Evolutionary conservation across 37 sponge, comb jelly and placozoan genomes (phyloP).

Genomic region (Aphrocallistes beatrix): DNA sequence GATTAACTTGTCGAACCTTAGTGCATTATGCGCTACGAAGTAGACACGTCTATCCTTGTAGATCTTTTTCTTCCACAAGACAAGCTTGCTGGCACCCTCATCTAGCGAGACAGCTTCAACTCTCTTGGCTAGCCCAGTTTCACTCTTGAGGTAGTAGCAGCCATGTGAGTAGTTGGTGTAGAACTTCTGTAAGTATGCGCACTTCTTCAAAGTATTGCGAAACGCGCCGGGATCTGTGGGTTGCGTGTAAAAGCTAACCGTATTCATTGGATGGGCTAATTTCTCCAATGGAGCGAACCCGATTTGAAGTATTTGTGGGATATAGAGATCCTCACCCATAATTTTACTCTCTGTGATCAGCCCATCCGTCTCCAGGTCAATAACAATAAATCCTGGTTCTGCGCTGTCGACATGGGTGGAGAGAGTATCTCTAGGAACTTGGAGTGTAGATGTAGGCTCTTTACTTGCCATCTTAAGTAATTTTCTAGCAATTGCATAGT

Average conservation of each 20-base stretch:
- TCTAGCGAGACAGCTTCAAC: not conserved
- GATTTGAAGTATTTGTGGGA: conserved; percentile 5
- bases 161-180: not conserved
- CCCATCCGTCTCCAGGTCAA: conserved; percentile 12
- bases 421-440: no score
- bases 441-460: no score
- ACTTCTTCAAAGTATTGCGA: not conserved
- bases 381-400: not conserved
- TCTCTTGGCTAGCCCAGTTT: not conserved
- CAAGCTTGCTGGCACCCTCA: not conserved
- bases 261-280: not conserved
- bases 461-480: no score
- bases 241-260: not conserved
- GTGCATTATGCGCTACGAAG: not conserved
- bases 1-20: not conserved
- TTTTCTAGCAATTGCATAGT: no score
- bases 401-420: no score
- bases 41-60: not conserved
- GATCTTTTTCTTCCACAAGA: not conserved
- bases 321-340: not conserved
- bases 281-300: conserved; percentile 16
- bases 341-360: not conserved
- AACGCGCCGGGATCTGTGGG: not conserved
- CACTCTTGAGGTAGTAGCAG: not conserved
- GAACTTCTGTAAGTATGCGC: not conserved